Evolutionary conservation across 2,113 vertebrate species (phyloP).

Genomic region (Chitala chitala): DNA sequence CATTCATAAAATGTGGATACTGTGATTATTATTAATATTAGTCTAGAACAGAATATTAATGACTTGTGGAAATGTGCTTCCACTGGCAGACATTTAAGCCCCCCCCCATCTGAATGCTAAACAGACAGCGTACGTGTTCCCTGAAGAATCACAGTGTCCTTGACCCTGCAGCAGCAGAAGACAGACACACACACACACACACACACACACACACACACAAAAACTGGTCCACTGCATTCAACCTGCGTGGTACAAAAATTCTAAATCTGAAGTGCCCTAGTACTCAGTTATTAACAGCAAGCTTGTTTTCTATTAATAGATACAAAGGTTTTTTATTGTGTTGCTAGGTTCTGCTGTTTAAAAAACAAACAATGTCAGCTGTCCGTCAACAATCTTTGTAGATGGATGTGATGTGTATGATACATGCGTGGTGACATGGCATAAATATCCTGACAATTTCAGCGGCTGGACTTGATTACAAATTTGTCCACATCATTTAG

Average conservation of each 20-base stretch:
- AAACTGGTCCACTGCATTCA: neutral
- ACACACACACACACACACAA: neutral
- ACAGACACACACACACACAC: too few relatives aligned
- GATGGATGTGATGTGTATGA: neutral
- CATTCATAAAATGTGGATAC: too few relatives aligned
- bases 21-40: neutral
- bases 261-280: too few relatives aligned
- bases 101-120: conserved; percentile 71
- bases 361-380: neutral
- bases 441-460: too few relatives aligned
- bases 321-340: neutral
- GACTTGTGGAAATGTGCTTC: conserved; percentile 58
- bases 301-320: conserved; percentile 10
- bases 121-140: conserved; percentile 29
- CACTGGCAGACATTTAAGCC: conserved; percentile 54
- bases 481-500: too few relatives aligned
- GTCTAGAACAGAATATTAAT: neutral
- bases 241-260: too few relatives aligned
- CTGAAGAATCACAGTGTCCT: conserved; percentile 55
- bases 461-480: too few relatives aligned
- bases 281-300: neutral
- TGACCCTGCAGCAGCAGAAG: conserved; percentile 46
- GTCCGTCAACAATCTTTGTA: too few relatives aligned
- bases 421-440: too few relatives aligned
- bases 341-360: neutral